Conservation (phyloP, 2,113 vertebrate species). For the Alectura lathami region DNA sequence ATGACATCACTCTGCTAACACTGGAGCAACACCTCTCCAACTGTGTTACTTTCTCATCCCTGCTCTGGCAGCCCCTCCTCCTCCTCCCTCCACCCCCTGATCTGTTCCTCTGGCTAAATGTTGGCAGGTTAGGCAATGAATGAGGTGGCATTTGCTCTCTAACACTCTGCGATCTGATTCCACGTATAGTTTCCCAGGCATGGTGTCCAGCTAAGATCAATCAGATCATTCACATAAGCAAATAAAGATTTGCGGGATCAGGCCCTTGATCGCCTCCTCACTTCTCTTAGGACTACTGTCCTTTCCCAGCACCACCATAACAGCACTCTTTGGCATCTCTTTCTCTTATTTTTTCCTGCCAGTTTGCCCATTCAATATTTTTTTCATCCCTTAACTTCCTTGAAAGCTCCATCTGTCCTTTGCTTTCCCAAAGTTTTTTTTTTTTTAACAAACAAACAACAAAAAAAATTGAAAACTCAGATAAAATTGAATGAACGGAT, state of each 20-base stretch:
- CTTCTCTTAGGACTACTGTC: background rate
- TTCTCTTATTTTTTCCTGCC: constrained; percentile 2
- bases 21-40: background rate
- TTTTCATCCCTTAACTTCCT: background rate
- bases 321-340: background rate
- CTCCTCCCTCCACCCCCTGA: background rate
- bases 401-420: background rate
- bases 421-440: background rate
- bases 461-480: background rate
- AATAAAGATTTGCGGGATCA: constrained; percentile 47
- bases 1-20: background rate
- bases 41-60: background rate
- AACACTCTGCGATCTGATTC: constrained; percentile 7
- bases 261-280: background rate
- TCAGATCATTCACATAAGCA: constrained; percentile 52
- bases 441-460: background rate
- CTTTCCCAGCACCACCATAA: constrained; percentile 21
- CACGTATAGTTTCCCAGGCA: constrained; percentile 28
- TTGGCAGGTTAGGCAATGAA: background rate
- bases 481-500: background rate
- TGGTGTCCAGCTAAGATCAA: constrained; percentile 14
- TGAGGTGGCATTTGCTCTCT: background rate
- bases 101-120: background rate
- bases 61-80: background rate
- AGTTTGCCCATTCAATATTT: background rate